Percentiles rank a stretch among this genome's conserved stretches.
phyloP scores from a whole-genome alignment of 1,140 invertebrate genomes.

The Calosoma granatense region DNA sequence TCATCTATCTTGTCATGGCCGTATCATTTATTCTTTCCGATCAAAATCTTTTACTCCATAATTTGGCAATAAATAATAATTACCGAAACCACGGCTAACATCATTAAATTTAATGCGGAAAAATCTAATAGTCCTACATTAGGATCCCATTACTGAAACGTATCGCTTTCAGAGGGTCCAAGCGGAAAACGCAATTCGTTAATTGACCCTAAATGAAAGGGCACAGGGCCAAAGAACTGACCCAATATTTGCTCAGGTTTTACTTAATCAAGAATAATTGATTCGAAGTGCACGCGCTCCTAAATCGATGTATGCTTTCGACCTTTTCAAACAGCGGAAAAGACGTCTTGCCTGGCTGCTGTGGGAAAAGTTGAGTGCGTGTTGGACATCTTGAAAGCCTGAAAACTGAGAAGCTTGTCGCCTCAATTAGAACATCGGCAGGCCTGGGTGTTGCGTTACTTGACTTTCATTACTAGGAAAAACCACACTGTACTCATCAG shows the following conservation, averaged over 20 bases:
- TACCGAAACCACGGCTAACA: no score
- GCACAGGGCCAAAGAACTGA: neutral
- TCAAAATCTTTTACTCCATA: no score
- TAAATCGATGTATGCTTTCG: neutral
- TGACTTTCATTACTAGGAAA: neutral
- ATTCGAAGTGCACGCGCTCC: neutral
- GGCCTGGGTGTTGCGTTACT: neutral
- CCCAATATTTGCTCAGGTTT: constrained; percentile 6
- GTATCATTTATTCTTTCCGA: no score
- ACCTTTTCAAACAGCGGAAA: neutral
- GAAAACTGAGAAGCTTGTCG: constrained; percentile 7
- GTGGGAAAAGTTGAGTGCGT: neutral
- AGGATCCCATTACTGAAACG: neutral
- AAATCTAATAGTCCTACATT: neutral
- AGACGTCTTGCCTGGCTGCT: neutral
- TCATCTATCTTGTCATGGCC: no score
- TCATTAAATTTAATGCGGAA: neutral
- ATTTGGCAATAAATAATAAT: no score
- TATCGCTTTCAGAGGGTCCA: neutral
- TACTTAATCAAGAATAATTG: constrained; percentile 9
- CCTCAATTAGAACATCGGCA: neutral
- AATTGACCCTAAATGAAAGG: constrained; percentile 6
- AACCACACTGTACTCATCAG: neutral
- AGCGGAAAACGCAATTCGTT: constrained; percentile 4
- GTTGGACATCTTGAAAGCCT: neutral